These are phyloP conservation scores for Thymelicus sylvestris DNA, from an alignment of 2,888 invertebrate species.

Conservation along the genomic window DNA sequence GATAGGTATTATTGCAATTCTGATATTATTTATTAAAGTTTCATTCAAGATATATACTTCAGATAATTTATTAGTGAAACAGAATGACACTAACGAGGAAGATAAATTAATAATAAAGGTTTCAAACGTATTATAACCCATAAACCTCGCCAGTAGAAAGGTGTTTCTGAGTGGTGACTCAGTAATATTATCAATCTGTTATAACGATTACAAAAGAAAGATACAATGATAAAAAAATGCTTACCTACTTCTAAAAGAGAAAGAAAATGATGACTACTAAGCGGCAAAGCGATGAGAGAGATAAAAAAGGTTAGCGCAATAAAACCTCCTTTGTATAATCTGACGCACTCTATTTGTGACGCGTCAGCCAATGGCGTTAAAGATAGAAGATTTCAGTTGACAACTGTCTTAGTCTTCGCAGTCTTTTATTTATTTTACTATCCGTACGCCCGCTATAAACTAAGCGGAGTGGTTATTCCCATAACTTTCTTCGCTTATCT, in stretches of 20 bases:
- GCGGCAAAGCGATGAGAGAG: constrained; percentile 10
- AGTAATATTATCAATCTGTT: not conserved
- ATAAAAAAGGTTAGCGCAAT: constrained; percentile 23
- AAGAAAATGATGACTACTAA: constrained; percentile 9
- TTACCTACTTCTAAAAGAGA: constrained; percentile 4
- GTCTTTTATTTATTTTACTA: constrained; percentile 10
- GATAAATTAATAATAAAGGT: not conserved
- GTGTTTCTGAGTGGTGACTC: too few relatives aligned
- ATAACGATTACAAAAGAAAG: constrained; percentile 6
- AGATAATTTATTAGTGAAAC: too few relatives aligned
- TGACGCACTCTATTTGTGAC: constrained; percentile 11
- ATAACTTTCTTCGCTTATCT: not conserved
- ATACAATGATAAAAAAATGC: constrained; percentile 8
- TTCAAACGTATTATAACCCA: not conserved
- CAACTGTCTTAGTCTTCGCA: constrained; percentile 3
- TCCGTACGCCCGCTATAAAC: not conserved
- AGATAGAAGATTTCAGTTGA: constrained; percentile 16
- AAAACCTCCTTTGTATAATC: constrained; percentile 23
- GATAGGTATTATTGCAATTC: too few relatives aligned
- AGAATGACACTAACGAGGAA: too few relatives aligned
- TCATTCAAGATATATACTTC: too few relatives aligned
- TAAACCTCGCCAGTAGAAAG: not conserved
- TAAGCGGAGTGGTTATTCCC: constrained; percentile 1
- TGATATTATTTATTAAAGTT: too few relatives aligned
- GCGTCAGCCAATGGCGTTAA: constrained; percentile 20